Conservation (phyloP, 2,797 vertebrate genomes). For the Eulemur rubriventer region DNA sequence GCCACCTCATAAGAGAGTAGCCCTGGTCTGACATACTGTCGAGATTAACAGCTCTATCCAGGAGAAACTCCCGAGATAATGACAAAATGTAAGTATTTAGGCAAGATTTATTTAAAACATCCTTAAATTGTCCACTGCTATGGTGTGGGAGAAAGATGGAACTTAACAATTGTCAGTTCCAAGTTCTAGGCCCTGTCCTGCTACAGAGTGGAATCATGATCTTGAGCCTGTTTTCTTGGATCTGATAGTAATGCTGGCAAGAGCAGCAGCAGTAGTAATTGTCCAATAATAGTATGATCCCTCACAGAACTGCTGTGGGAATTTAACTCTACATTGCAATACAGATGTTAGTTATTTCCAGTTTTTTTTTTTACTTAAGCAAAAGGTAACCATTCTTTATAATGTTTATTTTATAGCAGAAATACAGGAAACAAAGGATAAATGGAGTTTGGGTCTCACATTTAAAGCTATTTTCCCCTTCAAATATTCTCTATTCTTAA, state of each 20-base stretch:
- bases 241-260: background rate
- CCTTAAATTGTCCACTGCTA: background rate
- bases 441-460: background rate
- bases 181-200: background rate
- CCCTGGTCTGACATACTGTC: background rate
- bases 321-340: background rate
- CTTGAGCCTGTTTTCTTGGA: background rate
- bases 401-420: background rate
- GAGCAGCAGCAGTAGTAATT: background rate
- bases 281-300: background rate
- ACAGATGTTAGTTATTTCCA: background rate
- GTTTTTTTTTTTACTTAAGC: background rate
- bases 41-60: background rate
- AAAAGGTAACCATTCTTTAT: background rate
- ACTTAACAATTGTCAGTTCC: background rate
- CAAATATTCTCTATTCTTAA: background rate
- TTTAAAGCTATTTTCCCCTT: background rate
- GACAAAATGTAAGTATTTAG: background rate
- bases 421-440: background rate
- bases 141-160: background rate
- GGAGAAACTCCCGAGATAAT: background rate
- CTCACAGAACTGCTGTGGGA: background rate
- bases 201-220: background rate
- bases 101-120: constrained; percentile 23
- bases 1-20: background rate